phyloP scores from a whole-genome alignment of 2,888 invertebrate genomes.

The Hesperia comma region DNA sequence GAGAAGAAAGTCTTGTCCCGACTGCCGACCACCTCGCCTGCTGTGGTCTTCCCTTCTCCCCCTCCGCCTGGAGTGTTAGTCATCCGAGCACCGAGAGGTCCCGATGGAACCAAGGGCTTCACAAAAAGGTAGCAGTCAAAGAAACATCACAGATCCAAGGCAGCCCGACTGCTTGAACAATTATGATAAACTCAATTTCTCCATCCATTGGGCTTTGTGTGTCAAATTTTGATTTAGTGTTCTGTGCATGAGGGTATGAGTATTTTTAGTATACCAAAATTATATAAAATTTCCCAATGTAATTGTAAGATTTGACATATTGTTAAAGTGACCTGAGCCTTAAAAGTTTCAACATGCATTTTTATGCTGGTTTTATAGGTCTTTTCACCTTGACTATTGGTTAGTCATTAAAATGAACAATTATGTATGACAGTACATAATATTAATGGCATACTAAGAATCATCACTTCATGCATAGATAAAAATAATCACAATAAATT shows the following conservation, averaged over 20 bases:
- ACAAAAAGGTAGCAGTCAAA: slow-evolving; percentile 70
- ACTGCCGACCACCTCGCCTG: slow-evolving; percentile 64
- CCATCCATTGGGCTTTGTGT: slow-evolving; percentile 19
- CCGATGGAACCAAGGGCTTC: slow-evolving; percentile 88
- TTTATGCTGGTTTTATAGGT: no score
- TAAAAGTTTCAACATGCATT: no score
- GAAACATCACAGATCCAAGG: slow-evolving; percentile 25
- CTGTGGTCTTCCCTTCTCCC: slow-evolving; percentile 73
- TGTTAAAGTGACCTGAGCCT: no score
- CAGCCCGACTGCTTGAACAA: slow-evolving; percentile 9
- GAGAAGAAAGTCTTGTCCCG: slow-evolving; percentile 73
- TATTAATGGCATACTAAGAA: slow-evolving; percentile 11
- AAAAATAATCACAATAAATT: slow-evolving; percentile 27
- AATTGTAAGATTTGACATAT: no score
- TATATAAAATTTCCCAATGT: neutral
- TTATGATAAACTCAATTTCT: slow-evolving; percentile 28
- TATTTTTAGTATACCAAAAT: slow-evolving; percentile 24
- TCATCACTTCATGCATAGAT: neutral
- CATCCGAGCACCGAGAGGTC: slow-evolving; percentile 90
- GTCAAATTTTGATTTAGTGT: slow-evolving; percentile 34
- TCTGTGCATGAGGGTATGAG: slow-evolving; percentile 2
- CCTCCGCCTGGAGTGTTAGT: slow-evolving; percentile 81
- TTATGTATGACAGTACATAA: no score
- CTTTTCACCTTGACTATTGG: no score
- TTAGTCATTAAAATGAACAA: no score